These are phyloP conservation scores for Antigone vipio DNA, from an alignment of 2,113 vertebrate species.

Conservation along the genomic window DNA sequence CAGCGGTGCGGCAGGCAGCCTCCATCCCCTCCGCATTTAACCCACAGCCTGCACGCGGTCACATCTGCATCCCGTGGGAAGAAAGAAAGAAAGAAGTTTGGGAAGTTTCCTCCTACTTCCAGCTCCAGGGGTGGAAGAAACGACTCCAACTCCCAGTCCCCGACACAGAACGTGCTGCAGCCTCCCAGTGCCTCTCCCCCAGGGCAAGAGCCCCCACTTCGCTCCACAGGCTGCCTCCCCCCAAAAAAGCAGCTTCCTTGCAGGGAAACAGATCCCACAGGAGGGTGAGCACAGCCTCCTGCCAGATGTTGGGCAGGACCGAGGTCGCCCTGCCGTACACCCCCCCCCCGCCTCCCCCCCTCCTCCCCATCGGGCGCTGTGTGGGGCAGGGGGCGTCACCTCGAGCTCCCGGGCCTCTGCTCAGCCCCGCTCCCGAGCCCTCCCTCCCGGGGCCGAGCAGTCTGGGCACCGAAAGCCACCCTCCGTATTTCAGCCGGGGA, in stretches of 20 bases:
- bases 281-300: neutral
- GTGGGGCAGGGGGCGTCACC: neutral
- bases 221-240: no score
- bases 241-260: neutral
- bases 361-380: neutral
- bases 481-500: fast-evolving
- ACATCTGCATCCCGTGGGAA: neutral
- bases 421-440: neutral
- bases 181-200: neutral
- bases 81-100: neutral
- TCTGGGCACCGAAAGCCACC: neutral
- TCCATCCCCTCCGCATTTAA: fast-evolving
- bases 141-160: neutral
- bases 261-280: neutral
- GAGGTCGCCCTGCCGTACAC: neutral
- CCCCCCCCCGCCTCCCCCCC: no score
- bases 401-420: neutral
- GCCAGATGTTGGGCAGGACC: fast-evolving
- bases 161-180: neutral
- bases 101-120: neutral
- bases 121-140: neutral
- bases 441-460: neutral
- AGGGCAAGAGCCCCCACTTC: neutral
- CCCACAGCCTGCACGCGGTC: neutral
- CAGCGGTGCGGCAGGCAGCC: neutral